Base-by-base conservation (phyloP, 2,797 vertebrate species). In the Notolepis coatsorum region DNA sequence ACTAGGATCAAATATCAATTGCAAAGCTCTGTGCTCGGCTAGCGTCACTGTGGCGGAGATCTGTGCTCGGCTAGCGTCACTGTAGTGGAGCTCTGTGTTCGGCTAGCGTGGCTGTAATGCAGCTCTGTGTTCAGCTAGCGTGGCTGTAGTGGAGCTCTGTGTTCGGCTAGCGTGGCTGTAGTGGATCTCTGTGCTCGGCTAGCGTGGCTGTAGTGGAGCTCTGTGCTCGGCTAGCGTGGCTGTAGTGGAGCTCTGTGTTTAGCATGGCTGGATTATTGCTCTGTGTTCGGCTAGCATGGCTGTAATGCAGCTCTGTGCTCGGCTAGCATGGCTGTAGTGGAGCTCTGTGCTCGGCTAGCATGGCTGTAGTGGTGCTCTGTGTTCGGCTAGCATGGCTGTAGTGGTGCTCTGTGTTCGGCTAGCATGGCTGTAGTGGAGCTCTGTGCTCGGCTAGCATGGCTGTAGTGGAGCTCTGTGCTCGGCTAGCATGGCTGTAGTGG, bases 321-420 rank as follows among this genome's bases (percentile, higher is more conserved):
- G 59, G 71, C 68, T 80, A 76, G 66, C 56, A 61, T 78, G 73
- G 73, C 69, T 41, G 7, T 42, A 51, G 69, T 79, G 72, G 80
- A n/a, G n/a, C n/a, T n/a, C n/a, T n/a, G n/a, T n/a, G n/a, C n/a
- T n/a, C n/a, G n/a, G n/a, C n/a, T n/a, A n/a, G n/a, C n/a, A n/a
- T n/a, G n/a, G n/a, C n/a, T n/a, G 35, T 35, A 13, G 21, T 52
- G 23, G 45, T 58, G 70, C 45, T 25, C 49, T 65, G 60, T 63
- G 70, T 66, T 56, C 62, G 59, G 71, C 68, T 80, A 76, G 66
- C 56, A 61, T 78, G 73, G 73, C 69, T 41, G 7, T 42, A 51
- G 69, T 79, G 72, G 80, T 78, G n/a, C n/a, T n/a, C n/a, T n/a
- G n/a, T n/a, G n/a, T n/a, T n/a, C n/a, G n/a, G n/a, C n/a, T n/a